A percentile compares a stretch with the other conserved stretches of the same genome.
These are phyloP conservation scores for Sciurus carolinensis DNA, from an alignment of 2,797 vertebrate species.

Conservation along the genomic window DNA sequence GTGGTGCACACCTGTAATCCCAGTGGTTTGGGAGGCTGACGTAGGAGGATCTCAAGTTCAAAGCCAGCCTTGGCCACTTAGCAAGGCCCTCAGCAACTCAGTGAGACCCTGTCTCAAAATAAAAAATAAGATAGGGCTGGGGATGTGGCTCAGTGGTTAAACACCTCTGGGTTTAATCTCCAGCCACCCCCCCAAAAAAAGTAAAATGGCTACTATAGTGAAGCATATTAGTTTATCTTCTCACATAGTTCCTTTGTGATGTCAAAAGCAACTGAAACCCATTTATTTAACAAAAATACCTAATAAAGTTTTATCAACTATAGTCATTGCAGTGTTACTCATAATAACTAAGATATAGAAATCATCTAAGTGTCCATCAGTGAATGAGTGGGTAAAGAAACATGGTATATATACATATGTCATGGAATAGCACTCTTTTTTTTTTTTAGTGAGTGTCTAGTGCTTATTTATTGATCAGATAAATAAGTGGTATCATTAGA, in stretches of 20 bases:
- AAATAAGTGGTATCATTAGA: conserved; percentile 65
- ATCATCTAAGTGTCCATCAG: no score
- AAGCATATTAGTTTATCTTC: not conserved
- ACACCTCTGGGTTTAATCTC: no score
- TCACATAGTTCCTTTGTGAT: not conserved
- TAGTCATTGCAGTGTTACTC: not conserved
- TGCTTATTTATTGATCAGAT: conserved; percentile 47
- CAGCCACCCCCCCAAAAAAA: no score
- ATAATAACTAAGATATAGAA: not conserved
- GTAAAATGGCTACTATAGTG: not conserved
- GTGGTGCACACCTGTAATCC: no score
- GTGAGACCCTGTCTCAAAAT: no score
- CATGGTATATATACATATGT: no score
- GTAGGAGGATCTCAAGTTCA: no score
- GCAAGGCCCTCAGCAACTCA: no score
- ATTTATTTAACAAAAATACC: not conserved
- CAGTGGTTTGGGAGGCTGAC: no score
- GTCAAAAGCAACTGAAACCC: not conserved
- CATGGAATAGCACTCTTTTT: not conserved
- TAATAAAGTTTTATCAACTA: not conserved
- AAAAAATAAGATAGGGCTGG: no score
- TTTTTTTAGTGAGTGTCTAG: not conserved
- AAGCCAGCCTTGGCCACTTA: no score
- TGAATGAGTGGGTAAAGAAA: not conserved
- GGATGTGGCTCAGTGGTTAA: no score